A percentile compares a stretch with the other conserved stretches of the same genome.
Conservation (phyloP, 2,888 invertebrate species). For the Hololepta plana region DNA sequence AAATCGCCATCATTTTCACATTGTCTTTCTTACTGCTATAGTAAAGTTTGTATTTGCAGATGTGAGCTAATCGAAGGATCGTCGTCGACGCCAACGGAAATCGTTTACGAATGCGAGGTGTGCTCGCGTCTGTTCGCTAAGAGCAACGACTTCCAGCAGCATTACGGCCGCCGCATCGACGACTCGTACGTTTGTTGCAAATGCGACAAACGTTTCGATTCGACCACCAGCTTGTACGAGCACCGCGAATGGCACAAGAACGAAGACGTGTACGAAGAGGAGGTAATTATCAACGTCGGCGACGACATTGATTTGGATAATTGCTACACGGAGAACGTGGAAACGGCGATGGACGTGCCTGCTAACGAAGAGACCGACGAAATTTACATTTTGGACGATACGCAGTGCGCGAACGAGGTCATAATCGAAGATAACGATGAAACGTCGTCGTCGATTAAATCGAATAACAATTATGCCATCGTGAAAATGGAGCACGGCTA, state of each 20-base stretch:
- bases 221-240: constrained; percentile 18
- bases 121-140: constrained; percentile 19
- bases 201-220: constrained; percentile 18
- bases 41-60: constrained; percentile 13
- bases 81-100: no score
- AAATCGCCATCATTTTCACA: no score
- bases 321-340: constrained; percentile 13
- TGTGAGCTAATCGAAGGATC: no score
- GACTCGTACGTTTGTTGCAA: constrained; percentile 21
- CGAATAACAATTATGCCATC: constrained; percentile 14
- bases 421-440: constrained; percentile 17
- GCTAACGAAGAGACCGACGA: constrained; percentile 20
- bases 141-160: constrained; percentile 19
- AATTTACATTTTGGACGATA: constrained; percentile 21
- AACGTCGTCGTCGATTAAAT: constrained; percentile 4
- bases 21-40: constrained; percentile 6
- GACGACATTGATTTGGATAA: constrained; percentile 5
- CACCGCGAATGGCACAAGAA: constrained; percentile 21
- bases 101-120: constrained; percentile 21
- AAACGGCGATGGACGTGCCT: constrained; percentile 12
- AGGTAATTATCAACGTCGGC: constrained; percentile 5
- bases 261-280: constrained; percentile 10
- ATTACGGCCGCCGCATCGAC: constrained; percentile 19
- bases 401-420: constrained; percentile 21
- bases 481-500: constrained; percentile 25